A percentile compares a stretch with the other conserved stretches of the same genome.
Evolutionary conservation across 2,113 vertebrate genomes (phyloP).

Genomic region (Tricholaema leucomelas): DNA sequence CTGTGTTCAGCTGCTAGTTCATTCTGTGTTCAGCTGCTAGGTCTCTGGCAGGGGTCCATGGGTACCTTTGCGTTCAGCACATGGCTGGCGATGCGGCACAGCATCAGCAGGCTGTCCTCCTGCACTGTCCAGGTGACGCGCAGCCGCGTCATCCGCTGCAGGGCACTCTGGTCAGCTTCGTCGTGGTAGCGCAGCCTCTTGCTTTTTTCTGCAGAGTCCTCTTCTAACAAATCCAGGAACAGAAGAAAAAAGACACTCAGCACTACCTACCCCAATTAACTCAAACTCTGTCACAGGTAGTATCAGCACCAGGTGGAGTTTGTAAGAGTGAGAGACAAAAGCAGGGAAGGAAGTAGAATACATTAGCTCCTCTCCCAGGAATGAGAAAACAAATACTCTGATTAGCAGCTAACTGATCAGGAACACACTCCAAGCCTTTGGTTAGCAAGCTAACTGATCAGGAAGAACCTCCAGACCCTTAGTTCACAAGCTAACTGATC

Average conservation of each 20-base stretch:
- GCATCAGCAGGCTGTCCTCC: constrained; percentile 93
- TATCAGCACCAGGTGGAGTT: neutral
- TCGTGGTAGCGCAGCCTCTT: constrained; percentile 83
- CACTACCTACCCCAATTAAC: neutral
- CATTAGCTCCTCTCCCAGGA: neutral
- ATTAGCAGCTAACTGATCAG: neutral
- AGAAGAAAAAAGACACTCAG: neutral
- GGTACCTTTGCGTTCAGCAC: constrained; percentile 90
- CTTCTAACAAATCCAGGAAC: neutral
- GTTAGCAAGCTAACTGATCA: too few relatives aligned
- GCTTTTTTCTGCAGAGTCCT: constrained; percentile 57
- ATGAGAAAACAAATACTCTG: neutral
- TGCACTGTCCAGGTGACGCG: constrained; percentile 89
- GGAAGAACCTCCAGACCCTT: neutral
- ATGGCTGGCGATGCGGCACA: constrained; percentile 89
- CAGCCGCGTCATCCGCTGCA: constrained; percentile 90
- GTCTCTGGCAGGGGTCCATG: rapidly evolving
- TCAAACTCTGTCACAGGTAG: neutral
- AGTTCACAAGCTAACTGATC: too few relatives aligned
- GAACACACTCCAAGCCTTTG: neutral
- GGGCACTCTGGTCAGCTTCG: constrained; percentile 86
- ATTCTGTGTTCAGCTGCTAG: neutral
- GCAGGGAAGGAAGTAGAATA: neutral
- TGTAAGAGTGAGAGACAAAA: neutral
- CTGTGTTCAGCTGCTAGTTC: too few relatives aligned